Conservation (phyloP, 1,140 invertebrate species). For the Metopolophium dirhodum region DNA sequence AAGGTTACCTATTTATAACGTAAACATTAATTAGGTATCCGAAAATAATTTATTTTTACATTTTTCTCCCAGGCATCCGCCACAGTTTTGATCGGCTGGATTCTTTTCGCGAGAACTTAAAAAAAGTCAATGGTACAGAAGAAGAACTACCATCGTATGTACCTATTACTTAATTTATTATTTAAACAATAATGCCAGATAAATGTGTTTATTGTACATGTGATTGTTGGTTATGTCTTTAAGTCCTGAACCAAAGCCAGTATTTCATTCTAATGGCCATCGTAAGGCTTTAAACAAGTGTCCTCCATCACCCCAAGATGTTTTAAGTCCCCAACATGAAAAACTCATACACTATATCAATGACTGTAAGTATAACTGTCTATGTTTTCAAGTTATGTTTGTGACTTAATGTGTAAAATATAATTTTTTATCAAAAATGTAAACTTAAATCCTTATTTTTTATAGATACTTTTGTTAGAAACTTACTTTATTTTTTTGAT, state of each 20-base stretch:
- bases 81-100: slow-evolving; percentile 47
- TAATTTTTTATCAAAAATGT: neutral
- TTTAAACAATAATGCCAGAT: neutral
- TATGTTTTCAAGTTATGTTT: neutral
- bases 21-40: neutral
- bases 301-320: slow-evolving; percentile 12
- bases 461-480: neutral
- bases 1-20: slow-evolving; percentile 36
- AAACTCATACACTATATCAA: slow-evolving; percentile 54
- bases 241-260: slow-evolving; percentile 45
- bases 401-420: neutral
- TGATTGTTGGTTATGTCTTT: neutral
- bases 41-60: neutral
- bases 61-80: slow-evolving; percentile 17
- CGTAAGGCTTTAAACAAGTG: slow-evolving; percentile 39
- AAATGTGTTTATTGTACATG: neutral
- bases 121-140: slow-evolving; percentile 41
- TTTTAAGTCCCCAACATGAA: slow-evolving; percentile 52
- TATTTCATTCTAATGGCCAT: slow-evolving; percentile 50
- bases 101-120: slow-evolving; percentile 48
- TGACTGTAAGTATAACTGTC: slow-evolving; percentile 22
- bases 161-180: neutral
- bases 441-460: neutral
- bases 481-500: neutral
- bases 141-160: slow-evolving; percentile 45